phyloP scores from a whole-genome alignment of 2,113 vertebrate species.

The Columba livia region DNA sequence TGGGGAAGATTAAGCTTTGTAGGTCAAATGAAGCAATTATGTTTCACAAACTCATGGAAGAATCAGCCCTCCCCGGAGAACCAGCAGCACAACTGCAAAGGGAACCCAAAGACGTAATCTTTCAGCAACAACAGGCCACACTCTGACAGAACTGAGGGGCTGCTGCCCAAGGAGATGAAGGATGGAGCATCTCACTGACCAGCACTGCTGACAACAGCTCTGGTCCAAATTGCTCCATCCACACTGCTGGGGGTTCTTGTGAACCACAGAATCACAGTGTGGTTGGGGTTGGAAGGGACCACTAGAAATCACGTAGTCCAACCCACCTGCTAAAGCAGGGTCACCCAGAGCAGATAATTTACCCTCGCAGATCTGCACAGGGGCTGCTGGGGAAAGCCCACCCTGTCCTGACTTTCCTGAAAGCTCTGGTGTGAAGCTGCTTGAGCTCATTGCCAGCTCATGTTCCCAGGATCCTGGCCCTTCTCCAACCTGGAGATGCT shows the following conservation, averaged over 20 bases:
- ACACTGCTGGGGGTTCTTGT: neutral
- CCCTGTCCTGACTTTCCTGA: neutral
- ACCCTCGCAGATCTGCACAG: neutral
- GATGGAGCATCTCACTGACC: neutral
- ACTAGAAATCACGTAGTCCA: no score
- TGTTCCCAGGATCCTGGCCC: neutral
- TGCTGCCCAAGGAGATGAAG: neutral
- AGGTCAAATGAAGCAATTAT: neutral
- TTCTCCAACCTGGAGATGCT: neutral
- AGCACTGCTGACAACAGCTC: neutral
- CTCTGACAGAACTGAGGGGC: neutral
- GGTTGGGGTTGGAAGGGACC: no score
- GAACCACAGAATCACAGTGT: neutral
- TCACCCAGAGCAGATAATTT: no score
- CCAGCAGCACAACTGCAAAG: neutral
- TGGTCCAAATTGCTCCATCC: neutral
- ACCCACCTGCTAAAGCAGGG: no score
- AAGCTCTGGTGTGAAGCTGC: neutral
- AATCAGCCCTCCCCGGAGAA: neutral
- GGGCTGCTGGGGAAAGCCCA: neutral
- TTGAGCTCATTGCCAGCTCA: neutral
- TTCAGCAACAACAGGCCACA: neutral
- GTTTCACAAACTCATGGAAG: neutral
- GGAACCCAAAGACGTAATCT: neutral
- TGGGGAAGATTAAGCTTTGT: neutral